Evolutionary conservation across 2,113 vertebrate species (phyloP).

Genomic region (Cheirogaleus medius): DNA sequence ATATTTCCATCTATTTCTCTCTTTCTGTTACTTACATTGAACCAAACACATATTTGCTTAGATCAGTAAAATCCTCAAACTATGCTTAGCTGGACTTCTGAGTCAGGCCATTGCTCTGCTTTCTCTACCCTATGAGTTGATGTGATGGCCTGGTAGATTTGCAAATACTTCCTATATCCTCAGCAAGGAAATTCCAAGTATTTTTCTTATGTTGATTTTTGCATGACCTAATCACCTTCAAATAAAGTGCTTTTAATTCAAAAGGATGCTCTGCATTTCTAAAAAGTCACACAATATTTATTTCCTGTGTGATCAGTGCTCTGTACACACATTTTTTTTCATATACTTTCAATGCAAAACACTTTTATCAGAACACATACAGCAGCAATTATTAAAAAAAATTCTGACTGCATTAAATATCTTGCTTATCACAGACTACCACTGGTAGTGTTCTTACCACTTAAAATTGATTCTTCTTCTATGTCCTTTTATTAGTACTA

Average conservation of each 20-base stretch:
- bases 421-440: background rate
- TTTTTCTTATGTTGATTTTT: background rate
- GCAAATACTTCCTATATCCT: background rate
- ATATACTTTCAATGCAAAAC: background rate
- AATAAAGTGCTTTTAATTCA: background rate
- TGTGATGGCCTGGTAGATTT: background rate
- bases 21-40: background rate
- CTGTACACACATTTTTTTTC: background rate
- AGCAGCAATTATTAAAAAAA: background rate
- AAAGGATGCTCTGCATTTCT: background rate
- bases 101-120: no score
- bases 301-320: slow-evolving; percentile 45
- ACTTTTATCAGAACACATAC: slow-evolving; percentile 11
- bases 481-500: background rate
- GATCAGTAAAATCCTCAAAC: background rate
- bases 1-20: background rate
- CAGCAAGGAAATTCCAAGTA: background rate
- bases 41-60: background rate
- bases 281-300: slow-evolving; percentile 38
- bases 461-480: background rate
- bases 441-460: background rate
- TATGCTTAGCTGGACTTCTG: background rate
- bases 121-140: background rate
- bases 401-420: background rate
- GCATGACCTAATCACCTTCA: background rate